Conservation (phyloP, 2,797 vertebrate species). For the Dendrocincla tyrannina region DNA sequence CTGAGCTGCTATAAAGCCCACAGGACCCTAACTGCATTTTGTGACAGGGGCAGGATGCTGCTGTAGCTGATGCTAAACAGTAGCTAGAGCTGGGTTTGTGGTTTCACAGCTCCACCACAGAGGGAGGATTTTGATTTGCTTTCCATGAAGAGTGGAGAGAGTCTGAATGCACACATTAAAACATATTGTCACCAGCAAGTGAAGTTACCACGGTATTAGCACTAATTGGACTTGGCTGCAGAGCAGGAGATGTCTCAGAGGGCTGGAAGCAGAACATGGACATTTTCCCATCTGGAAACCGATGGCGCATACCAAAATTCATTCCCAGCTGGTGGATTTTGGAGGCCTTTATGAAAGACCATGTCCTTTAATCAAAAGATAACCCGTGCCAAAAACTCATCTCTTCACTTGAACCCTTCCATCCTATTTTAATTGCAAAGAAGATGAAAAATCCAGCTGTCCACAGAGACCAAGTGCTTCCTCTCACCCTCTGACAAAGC, state of each 20-base stretch:
- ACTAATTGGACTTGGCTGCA: conserved; percentile 57
- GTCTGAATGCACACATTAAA: conserved; percentile 22
- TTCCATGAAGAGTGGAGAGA: neutral
- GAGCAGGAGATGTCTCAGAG: conserved; percentile 45
- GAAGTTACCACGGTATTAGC: conserved; percentile 14
- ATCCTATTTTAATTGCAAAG: conserved; percentile 5
- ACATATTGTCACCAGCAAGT: conserved; percentile 45
- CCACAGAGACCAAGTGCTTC: neutral
- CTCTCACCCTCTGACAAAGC: neutral
- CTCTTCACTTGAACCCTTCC: neutral
- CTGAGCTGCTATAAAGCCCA: neutral
- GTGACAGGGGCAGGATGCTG: neutral
- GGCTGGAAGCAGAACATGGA: conserved; percentile 52
- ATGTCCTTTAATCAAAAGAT: conserved; percentile 30
- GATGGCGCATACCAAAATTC: conserved; percentile 39
- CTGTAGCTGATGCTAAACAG: neutral
- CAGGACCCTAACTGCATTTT: neutral
- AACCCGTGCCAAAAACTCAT: neutral
- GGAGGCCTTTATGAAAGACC: conserved; percentile 10
- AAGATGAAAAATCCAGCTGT: conserved; percentile 2
- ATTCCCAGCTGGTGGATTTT: conserved; percentile 45
- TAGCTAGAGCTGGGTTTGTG: neutral
- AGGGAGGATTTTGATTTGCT: conserved; percentile 2
- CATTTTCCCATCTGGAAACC: conserved; percentile 50
- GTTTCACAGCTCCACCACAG: neutral